Evolutionary conservation across 2,113 vertebrate species (phyloP), one percentile per base, ranked within the genome.

Genomic region (Channa argus): DNA sequence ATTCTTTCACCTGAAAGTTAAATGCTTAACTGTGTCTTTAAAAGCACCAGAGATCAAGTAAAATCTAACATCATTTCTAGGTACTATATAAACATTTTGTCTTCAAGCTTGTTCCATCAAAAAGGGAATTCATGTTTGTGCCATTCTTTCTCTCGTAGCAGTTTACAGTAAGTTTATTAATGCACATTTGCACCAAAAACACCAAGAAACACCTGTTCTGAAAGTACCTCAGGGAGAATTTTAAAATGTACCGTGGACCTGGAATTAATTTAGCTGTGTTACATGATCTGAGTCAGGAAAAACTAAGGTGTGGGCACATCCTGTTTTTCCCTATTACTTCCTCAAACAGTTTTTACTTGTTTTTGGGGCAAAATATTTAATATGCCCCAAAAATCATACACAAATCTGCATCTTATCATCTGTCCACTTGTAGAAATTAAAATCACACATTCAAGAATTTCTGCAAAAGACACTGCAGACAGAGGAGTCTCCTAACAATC

Each of bases 51-150:
- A 8, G 10, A 54, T 4, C 14, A 46, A 13, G n/a, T 24, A 44
- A 43, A 37, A 44, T 60, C 45, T 13, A 44, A 10, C 37, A 46
- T 10, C 15, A 1, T 3, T 15, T 63, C 6, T 54, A 69, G 46
- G 11, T 34, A 11, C 38, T 14, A 51, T 10, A 53, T 5, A 46
- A 61, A 69, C 50, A 56, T 33, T 43, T 49, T 39, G 71, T 82
- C 62, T 61, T 77, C 8, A 43, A 73, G 7, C 60, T 74, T 6
- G 36, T 50, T 60, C 41, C 44, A 74, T 43, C 38, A 75, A 86
- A 90, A 91, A 91, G 90, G 87, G 88, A 90, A 90, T 89, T 77
- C 5, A 43, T 88, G 82, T 90, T 77, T 79, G 62, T 82, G 58
- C 44, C 70, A 63, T 82, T 59, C 41, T 66, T 77, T 79, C 63